phyloP scores from a whole-genome alignment of 1,140 invertebrate species.

The Drosophila serrata region DNA sequence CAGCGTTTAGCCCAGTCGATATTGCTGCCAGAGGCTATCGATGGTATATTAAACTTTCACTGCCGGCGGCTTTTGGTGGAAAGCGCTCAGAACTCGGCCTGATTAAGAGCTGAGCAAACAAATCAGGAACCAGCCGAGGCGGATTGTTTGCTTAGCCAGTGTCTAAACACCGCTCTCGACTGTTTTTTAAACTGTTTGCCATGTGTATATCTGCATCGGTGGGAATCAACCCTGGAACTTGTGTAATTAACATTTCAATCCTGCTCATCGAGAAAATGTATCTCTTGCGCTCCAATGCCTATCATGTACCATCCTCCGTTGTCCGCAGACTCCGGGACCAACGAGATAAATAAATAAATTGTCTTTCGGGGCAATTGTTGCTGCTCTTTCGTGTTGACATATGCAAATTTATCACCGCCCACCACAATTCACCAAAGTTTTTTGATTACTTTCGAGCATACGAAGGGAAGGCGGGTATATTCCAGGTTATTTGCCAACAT shows the following conservation, averaged over 20 bases:
- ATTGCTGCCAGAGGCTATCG: slow-evolving; percentile 47
- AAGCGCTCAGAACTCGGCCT: slow-evolving; percentile 61
- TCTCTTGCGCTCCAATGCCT: slow-evolving; percentile 69
- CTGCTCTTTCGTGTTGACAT: slow-evolving; percentile 79
- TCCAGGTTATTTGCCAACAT: slow-evolving; percentile 44
- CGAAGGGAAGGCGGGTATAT: background rate
- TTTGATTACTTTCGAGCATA: slow-evolving; percentile 68
- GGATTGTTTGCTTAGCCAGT: slow-evolving; percentile 75
- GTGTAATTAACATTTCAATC: slow-evolving; percentile 85
- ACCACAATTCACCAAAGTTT: slow-evolving; percentile 56
- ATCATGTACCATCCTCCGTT: no score
- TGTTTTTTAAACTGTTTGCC: slow-evolving; percentile 83
- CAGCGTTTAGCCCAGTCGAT: slow-evolving; percentile 57
- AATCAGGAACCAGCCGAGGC: slow-evolving; percentile 57
- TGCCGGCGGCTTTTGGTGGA: slow-evolving; percentile 47
- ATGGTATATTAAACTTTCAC: slow-evolving; percentile 60
- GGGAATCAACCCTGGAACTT: slow-evolving; percentile 5
- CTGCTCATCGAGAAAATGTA: slow-evolving; percentile 75
- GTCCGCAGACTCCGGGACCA: slow-evolving; percentile 19
- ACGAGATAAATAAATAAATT: slow-evolving; percentile 79
- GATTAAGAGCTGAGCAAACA: slow-evolving; percentile 81
- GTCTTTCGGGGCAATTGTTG: slow-evolving; percentile 64
- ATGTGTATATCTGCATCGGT: slow-evolving; percentile 12
- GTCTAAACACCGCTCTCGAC: slow-evolving; percentile 73
- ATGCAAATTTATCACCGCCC: slow-evolving; percentile 78